Conservation (phyloP, 23 tunicate species). For the Botrylloides violaceus region DNA sequence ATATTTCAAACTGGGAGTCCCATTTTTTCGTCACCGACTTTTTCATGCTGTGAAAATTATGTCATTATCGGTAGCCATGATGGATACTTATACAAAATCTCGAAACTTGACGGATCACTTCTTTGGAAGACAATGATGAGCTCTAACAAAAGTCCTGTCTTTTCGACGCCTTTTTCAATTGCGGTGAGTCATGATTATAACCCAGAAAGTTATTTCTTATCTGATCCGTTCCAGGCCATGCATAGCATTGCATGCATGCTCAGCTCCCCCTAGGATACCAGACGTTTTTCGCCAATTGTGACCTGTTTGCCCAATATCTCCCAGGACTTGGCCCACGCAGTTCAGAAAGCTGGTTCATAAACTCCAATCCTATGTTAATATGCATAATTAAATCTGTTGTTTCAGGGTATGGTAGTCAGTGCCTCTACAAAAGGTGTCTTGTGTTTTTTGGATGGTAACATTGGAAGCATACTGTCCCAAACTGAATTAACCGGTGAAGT, state of each 20-base stretch:
- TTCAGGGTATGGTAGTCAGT: neutral
- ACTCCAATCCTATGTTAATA: neutral
- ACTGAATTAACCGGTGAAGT: neutral
- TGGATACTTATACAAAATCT: slow-evolving; percentile 47
- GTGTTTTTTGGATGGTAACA: neutral
- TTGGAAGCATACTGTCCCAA: neutral
- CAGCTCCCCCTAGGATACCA: too few relatives aligned
- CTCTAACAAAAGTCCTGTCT: slow-evolving; percentile 30
- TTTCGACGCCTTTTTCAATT: slow-evolving; percentile 29
- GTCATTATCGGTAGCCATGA: slow-evolving; percentile 78
- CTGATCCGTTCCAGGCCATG: too few relatives aligned
- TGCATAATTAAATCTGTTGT: too few relatives aligned
- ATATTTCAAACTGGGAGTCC: slow-evolving; percentile 21
- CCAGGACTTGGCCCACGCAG: too few relatives aligned
- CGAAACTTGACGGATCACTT: slow-evolving; percentile 22
- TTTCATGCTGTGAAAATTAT: neutral
- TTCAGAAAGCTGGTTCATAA: too few relatives aligned
- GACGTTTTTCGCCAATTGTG: too few relatives aligned
- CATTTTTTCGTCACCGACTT: slow-evolving; percentile 59
- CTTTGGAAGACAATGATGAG: slow-evolving; percentile 27
- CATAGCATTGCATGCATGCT: too few relatives aligned
- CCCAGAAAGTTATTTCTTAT: neutral
- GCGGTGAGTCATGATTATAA: neutral
- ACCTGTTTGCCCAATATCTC: too few relatives aligned
- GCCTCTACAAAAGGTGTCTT: neutral